Evolutionary conservation across 2,888 invertebrate species (phyloP).

Genomic region (Crematogaster levior): DNA sequence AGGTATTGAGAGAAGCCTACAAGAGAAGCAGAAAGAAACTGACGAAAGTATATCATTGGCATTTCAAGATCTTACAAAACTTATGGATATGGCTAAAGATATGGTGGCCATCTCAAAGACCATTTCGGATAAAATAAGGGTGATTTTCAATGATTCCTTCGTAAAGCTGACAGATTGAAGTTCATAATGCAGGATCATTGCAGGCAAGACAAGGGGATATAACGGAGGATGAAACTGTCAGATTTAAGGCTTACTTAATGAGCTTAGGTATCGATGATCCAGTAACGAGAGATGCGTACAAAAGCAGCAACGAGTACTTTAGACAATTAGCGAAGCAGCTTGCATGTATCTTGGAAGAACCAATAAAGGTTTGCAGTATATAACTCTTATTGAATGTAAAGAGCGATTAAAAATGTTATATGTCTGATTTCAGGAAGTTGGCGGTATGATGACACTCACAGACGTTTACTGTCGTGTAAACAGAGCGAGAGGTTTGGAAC

Average conservation of each 20-base stretch:
- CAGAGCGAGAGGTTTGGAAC: slow-evolving; percentile 97
- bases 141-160: slow-evolving; percentile 82
- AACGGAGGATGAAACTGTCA: slow-evolving; percentile 98
- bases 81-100: slow-evolving; percentile 98
- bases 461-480: slow-evolving; percentile 99
- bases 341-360: slow-evolving; percentile 92
- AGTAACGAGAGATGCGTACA: slow-evolving; percentile 96
- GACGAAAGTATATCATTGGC: slow-evolving; percentile 97
- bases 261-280: slow-evolving; percentile 99
- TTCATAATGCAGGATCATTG: slow-evolving; percentile 79
- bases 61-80: slow-evolving; percentile 97
- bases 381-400: not conserved
- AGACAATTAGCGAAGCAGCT: slow-evolving; percentile 94
- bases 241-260: slow-evolving; percentile 97
- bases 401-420: not conserved
- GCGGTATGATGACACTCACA: slow-evolving; percentile 98
- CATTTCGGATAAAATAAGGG: slow-evolving; percentile 96
- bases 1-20: slow-evolving; percentile 97
- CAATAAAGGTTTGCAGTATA: slow-evolving; percentile 89
- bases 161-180: slow-evolving; percentile 71
- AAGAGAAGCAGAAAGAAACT: slow-evolving; percentile 95
- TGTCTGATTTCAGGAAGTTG: slow-evolving; percentile 89
- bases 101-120: slow-evolving; percentile 97
- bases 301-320: slow-evolving; percentile 94
- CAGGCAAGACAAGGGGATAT: slow-evolving; percentile 97